phyloP scores from a whole-genome alignment of 2,888 invertebrate genomes.

The Penaeus monodon region DNA sequence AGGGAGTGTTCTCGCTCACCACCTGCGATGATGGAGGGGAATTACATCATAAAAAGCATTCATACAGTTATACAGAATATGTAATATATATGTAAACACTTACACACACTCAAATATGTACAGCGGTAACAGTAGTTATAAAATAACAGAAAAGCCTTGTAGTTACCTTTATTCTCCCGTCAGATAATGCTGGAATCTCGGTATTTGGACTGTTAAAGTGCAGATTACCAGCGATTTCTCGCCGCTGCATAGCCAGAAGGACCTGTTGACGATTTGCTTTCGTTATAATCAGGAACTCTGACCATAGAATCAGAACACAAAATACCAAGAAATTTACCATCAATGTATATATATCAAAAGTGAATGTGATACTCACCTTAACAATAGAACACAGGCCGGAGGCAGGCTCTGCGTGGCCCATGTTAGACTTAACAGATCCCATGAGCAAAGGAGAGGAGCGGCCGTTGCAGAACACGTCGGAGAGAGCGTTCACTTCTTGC shows the following conservation, averaged over 20 bases:
- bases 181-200: conserved; percentile 89
- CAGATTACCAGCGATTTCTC: conserved; percentile 89
- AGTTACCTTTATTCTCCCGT: conserved; percentile 85
- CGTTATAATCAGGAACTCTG: neutral
- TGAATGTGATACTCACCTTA: conserved; percentile 73
- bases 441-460: conserved; percentile 85
- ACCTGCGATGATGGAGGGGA: conserved; percentile 73
- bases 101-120: neutral
- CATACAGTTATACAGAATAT: neutral
- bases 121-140: neutral
- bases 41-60: neutral
- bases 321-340: neutral
- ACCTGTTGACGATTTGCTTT: conserved; percentile 68
- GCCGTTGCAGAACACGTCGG: conserved; percentile 88
- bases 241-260: conserved; percentile 91
- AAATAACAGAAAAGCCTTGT: neutral
- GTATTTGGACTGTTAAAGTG: conserved; percentile 89
- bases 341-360: neutral
- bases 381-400: conserved; percentile 91
- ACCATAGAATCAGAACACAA: neutral
- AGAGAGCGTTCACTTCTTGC: conserved; percentile 95
- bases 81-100: neutral
- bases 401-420: conserved; percentile 97
- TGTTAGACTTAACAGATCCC: conserved; percentile 97
- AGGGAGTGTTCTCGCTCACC: conserved; percentile 84